Evolutionary conservation across 2,888 invertebrate species (phyloP).

Genomic region (Leucoma salicis): DNA sequence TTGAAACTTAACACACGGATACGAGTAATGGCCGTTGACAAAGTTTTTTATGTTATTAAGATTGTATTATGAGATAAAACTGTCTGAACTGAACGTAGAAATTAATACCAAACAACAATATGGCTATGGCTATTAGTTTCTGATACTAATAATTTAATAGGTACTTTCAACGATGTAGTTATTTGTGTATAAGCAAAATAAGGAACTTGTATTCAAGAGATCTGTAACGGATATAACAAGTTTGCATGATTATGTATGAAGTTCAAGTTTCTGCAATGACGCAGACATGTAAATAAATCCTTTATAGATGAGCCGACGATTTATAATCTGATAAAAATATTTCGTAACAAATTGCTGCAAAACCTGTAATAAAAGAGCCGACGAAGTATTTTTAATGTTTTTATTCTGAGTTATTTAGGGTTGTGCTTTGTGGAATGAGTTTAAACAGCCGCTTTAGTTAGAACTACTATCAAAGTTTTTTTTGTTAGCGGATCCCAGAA

Average conservation of each 20-base stretch:
- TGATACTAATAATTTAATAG: slow-evolving; percentile 32
- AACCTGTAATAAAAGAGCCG: slow-evolving; percentile 37
- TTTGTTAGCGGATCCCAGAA: slow-evolving; percentile 16
- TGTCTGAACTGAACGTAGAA: slow-evolving; percentile 26
- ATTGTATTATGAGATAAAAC: slow-evolving; percentile 38
- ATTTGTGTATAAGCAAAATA: slow-evolving; percentile 21
- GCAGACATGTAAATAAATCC: slow-evolving; percentile 32
- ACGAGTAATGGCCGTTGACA: slow-evolving; percentile 46
- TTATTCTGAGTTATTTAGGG: slow-evolving; percentile 19
- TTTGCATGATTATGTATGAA: slow-evolving; percentile 22
- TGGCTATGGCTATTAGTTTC: slow-evolving; percentile 15
- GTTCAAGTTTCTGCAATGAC: slow-evolving; percentile 26
- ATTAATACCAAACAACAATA: slow-evolving; percentile 36
- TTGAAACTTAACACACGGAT: slow-evolving; percentile 40
- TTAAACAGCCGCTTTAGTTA: too few species aligned
- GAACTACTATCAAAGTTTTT: too few species aligned
- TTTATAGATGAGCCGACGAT: slow-evolving; percentile 39
- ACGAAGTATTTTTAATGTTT: slow-evolving; percentile 24
- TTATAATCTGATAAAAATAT: slow-evolving; percentile 37
- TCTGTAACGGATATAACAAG: slow-evolving; percentile 7
- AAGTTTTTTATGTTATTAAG: slow-evolving; percentile 50
- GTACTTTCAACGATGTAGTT: slow-evolving; percentile 18
- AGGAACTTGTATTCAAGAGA: slow-evolving; percentile 15
- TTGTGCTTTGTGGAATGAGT: slow-evolving; percentile 6
- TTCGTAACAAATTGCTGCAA: slow-evolving; percentile 27